phyloP scores from a whole-genome alignment of 2,113 vertebrate species.

The Chloropsis hardwickii region DNA sequence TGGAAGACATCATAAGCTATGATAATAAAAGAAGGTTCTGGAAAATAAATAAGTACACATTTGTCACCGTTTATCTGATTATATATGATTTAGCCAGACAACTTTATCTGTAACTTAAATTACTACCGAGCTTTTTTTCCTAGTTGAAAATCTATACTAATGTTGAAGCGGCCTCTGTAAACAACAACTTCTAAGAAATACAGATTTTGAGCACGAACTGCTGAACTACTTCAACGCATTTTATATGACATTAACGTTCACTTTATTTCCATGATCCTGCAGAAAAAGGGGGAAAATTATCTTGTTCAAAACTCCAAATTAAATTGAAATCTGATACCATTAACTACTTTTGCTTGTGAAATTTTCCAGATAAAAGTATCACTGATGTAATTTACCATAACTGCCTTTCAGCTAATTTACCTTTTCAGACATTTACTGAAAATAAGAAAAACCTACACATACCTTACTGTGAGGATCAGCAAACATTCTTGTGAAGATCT shows the following conservation, averaged over 20 bases:
- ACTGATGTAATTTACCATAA: not conserved
- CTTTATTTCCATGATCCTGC: not conserved
- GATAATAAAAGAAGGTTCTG: not conserved
- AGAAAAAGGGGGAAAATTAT: not conserved
- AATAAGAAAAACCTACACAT: slow-evolving; percentile 60
- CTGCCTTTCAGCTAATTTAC: not conserved
- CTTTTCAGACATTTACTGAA: not conserved
- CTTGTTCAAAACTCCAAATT: not conserved
- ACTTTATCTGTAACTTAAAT: not conserved
- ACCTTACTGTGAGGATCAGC: slow-evolving; percentile 99
- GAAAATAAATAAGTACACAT: not conserved
- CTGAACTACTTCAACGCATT: not conserved
- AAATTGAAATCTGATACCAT: not conserved
- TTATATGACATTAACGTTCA: not conserved
- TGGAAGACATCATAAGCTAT: not conserved
- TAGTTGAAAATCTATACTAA: not conserved
- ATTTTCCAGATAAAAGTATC: not conserved
- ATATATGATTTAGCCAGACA: not conserved
- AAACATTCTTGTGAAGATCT: slow-evolving; percentile 99
- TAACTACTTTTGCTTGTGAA: not conserved
- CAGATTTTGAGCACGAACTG: not conserved
- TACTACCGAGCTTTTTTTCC: not conserved
- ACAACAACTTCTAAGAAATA: not conserved
- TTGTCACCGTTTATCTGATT: not conserved
- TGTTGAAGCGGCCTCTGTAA: not conserved